phyloP scores from a whole-genome alignment of 1,140 invertebrate species.

The Dinothrombium tinctorium region DNA sequence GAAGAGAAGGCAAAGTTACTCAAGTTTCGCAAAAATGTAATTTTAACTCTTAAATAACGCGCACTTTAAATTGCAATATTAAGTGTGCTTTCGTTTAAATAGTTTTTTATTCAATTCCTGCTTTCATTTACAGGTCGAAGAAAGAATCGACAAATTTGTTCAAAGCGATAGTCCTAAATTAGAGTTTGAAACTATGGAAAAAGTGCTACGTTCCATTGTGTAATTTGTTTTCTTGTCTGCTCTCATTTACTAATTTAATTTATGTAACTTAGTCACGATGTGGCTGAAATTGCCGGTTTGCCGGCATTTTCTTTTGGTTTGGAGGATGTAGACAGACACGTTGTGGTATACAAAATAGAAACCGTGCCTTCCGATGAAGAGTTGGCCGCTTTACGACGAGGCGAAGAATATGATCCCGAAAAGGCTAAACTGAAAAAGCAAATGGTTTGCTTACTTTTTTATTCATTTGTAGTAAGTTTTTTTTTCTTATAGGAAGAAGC shows the following conservation, averaged over 20 bases:
- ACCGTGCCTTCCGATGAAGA: slow-evolving; percentile 64
- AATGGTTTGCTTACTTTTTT: slow-evolving; percentile 13
- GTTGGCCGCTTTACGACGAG: slow-evolving; percentile 41
- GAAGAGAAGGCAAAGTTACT: slow-evolving; percentile 7
- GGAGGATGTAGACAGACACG: slow-evolving; percentile 62
- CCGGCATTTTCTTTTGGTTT: slow-evolving; percentile 68
- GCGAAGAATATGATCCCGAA: slow-evolving; percentile 52
- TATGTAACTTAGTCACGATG: slow-evolving; percentile 39
- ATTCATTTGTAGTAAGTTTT: background rate
- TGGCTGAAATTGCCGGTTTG: slow-evolving; percentile 56
- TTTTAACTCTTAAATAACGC: too few relatives aligned
- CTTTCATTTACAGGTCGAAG: slow-evolving; percentile 27
- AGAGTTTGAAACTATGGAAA: slow-evolving; percentile 46
- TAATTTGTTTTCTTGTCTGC: slow-evolving; percentile 22
- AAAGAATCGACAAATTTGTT: slow-evolving; percentile 31
- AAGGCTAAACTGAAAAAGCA: slow-evolving; percentile 24
- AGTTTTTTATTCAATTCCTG: background rate
- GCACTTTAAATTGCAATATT: background rate
- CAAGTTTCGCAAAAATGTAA: slow-evolving; percentile 8
- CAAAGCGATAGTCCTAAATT: slow-evolving; percentile 26
- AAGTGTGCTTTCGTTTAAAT: background rate
- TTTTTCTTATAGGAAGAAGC: slow-evolving; percentile 22
- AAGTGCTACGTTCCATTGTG: slow-evolving; percentile 49
- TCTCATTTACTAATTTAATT: slow-evolving; percentile 1
- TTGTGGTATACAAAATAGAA: slow-evolving; percentile 48